phyloP scores from a whole-genome alignment of 2,888 invertebrate species.

The Abrostola triplasia region DNA sequence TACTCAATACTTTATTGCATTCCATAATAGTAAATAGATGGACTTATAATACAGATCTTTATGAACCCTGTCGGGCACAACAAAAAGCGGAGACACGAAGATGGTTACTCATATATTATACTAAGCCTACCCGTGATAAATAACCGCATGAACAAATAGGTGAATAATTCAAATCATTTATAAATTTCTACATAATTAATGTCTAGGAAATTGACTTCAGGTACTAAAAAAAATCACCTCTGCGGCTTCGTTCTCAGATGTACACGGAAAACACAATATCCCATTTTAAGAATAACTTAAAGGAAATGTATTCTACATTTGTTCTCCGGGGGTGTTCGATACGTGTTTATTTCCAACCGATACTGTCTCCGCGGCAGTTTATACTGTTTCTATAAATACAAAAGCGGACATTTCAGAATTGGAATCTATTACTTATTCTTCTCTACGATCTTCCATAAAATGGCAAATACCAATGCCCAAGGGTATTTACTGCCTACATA shows the following conservation, averaged over 20 bases:
- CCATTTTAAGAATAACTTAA: slow-evolving; percentile 37
- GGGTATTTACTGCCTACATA: slow-evolving; percentile 6
- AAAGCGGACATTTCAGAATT: slow-evolving; percentile 49
- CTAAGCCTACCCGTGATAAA: too few species aligned
- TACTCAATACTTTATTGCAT: too few species aligned
- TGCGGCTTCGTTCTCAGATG: slow-evolving; percentile 13
- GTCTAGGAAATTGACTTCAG: background rate
- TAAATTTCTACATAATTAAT: too few species aligned
- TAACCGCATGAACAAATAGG: too few species aligned
- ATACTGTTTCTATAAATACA: slow-evolving; percentile 56
- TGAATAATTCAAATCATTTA: too few species aligned
- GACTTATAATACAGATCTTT: too few species aligned
- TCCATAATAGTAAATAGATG: too few species aligned
- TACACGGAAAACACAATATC: slow-evolving; percentile 13
- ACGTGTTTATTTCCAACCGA: slow-evolving; percentile 51
- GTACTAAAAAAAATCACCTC: background rate
- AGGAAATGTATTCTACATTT: slow-evolving; percentile 49
- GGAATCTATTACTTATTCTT: slow-evolving; percentile 54
- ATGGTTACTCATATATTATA: too few species aligned
- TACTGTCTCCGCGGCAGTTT: slow-evolving; percentile 43
- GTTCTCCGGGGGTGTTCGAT: slow-evolving; percentile 32
- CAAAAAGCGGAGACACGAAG: too few species aligned
- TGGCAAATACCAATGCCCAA: slow-evolving; percentile 24
- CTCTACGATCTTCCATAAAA: slow-evolving; percentile 45
- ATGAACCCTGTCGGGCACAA: too few species aligned